phyloP scores from a whole-genome alignment of 2,888 invertebrate genomes.

The Protodeltote pygarga region DNA sequence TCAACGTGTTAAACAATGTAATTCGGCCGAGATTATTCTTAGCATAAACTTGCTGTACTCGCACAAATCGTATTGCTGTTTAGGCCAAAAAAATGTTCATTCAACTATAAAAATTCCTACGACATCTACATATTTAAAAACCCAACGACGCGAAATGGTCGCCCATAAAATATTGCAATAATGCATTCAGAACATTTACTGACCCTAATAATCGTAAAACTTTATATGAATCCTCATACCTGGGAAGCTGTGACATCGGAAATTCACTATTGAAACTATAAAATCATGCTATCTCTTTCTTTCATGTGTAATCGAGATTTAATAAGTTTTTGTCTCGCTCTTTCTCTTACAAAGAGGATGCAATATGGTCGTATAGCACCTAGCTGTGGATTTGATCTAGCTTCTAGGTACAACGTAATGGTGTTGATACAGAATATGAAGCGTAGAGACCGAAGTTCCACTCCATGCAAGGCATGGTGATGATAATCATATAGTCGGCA shows the following conservation, averaged over 20 bases:
- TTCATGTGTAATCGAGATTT: background rate
- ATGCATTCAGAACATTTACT: background rate
- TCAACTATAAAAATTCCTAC: too few relatives aligned
- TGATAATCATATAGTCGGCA: background rate
- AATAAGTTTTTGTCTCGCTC: constrained; percentile 4
- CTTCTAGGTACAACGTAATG: constrained; percentile 10
- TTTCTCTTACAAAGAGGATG: constrained; percentile 3
- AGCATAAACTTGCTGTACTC: too few relatives aligned
- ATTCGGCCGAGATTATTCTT: too few relatives aligned
- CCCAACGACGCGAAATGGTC: constrained; percentile 17
- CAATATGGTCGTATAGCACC: constrained; percentile 7
- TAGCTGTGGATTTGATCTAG: constrained; percentile 8
- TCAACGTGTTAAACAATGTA: too few relatives aligned
- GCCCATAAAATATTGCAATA: constrained; percentile 12
- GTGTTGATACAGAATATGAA: constrained; percentile 1
- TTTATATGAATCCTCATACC: background rate
- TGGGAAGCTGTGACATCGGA: background rate
- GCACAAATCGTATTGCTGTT: too few relatives aligned
- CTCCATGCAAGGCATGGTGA: background rate
- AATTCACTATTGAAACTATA: background rate
- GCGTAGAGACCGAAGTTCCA: constrained; percentile 2
- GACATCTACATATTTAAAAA: too few relatives aligned
- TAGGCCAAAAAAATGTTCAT: too few relatives aligned
- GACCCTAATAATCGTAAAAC: background rate
- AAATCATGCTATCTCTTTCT: background rate